Evolutionary conservation across 2,113 vertebrate genomes (phyloP), one percentile per base, ranked within the genome.

Genomic region (Capreolus pygargus): DNA sequence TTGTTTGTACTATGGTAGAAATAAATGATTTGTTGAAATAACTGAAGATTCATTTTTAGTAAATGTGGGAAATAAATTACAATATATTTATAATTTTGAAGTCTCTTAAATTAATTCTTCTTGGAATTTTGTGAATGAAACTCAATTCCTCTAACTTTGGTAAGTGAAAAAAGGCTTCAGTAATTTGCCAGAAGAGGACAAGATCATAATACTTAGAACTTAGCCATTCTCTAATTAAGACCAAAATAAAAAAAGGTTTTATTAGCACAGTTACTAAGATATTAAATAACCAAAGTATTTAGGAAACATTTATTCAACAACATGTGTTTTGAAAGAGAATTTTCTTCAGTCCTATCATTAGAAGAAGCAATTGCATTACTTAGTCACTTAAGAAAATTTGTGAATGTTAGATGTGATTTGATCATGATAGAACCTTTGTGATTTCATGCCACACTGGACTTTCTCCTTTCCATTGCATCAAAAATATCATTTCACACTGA

Each of bases 161-260:
- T 84, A 92, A 54, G 54, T 95, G 16, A 61, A 82, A 90, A 95
- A 93, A 6, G 8, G 7, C 6, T 96, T 96, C 30, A 93, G 78
- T 33, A 87, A 94, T 54, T 91, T 95, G 21, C 64, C 25, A 70
- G n/a, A 70, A 70, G 9, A 70, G 64, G n/a, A 10, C n/a, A 87
- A 85, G n/a, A 88, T 82, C 84, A 47, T 93, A 97, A 97, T 54
- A 95, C 76, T 84, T 92, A 84, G 45, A 94, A 82, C 0, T 94
- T 74, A 91, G 81, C 16, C 94, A 10, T 70, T 96, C n/a, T 91
- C 4, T 84, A 89, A 89, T 89, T 83, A 96, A 92, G 57, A 81
- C 23, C 58, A 93, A 14, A 86, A 64, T 3, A 67, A 13, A 76
- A 90, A 74, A 4, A 39, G 30, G 12, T 58, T 93, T 84, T 70